These are phyloP conservation scores for Heliconius aoede DNA, from an alignment of 2,888 invertebrate species.

Conservation along the genomic window DNA sequence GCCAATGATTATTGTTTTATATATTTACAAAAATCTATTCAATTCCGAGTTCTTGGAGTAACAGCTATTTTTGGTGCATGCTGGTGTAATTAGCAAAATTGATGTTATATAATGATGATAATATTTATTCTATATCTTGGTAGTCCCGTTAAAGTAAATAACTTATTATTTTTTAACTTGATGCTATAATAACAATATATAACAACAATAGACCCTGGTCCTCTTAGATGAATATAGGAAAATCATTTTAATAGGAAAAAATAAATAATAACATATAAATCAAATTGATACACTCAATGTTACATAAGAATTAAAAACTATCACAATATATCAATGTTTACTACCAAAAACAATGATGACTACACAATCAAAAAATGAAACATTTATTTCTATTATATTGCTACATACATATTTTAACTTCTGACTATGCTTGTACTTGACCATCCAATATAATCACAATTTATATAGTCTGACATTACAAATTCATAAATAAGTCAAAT, in stretches of 20 bases:
- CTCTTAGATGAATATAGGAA: neutral
- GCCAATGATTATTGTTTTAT: too few species aligned
- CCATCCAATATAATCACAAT: neutral
- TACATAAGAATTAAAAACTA: constrained; percentile 2
- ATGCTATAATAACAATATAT: too few species aligned
- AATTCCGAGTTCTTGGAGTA: too few species aligned
- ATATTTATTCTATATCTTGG: too few species aligned
- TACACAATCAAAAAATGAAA: neutral
- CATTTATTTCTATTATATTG: neutral
- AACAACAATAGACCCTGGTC: too few species aligned
- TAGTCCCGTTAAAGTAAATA: too few species aligned
- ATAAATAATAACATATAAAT: neutral
- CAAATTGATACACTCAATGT: neutral
- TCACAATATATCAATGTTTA: constrained; percentile 16
- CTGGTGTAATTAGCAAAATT: too few species aligned
- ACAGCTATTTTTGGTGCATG: too few species aligned
- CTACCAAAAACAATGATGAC: constrained; percentile 1
- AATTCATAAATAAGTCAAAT: constrained; percentile 2
- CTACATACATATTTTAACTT: neutral
- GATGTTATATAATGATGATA: too few species aligned
- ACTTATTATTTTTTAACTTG: too few species aligned
- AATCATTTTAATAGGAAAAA: too few species aligned
- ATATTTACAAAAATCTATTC: too few species aligned
- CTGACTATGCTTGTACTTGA: neutral
- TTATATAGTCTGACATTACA: neutral